These are phyloP conservation scores for Corythornis cristatus DNA, from an alignment of 2,113 vertebrate species.

Conservation along the genomic window DNA sequence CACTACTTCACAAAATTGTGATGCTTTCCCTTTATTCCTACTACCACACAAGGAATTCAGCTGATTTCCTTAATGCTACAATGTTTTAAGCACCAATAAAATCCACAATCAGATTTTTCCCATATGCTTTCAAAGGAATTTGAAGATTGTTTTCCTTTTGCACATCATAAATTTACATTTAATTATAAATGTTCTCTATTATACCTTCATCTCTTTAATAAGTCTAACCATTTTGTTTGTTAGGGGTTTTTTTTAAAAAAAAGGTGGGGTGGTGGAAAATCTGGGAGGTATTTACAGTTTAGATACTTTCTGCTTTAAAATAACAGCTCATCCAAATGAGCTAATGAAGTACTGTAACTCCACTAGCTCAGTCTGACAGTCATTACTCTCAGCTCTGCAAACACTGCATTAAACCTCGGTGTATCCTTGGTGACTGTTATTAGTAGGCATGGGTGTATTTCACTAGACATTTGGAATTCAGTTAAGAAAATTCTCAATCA, in stretches of 20 bases:
- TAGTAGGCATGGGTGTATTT: slow-evolving; percentile 45
- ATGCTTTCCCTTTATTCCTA: neutral
- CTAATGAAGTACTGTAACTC: slow-evolving; percentile 42
- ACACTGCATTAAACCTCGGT: slow-evolving; percentile 50
- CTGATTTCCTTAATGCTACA: neutral
- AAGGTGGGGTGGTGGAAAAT: neutral
- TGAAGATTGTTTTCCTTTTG: neutral
- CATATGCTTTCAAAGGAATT: neutral
- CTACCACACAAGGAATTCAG: neutral
- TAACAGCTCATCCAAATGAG: slow-evolving; percentile 1
- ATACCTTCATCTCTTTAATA: neutral
- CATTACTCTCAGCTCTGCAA: slow-evolving; percentile 44
- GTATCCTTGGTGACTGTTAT: slow-evolving; percentile 68
- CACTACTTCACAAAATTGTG: neutral
- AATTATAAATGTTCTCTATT: neutral
- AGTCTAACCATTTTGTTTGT: neutral
- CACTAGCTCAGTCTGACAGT: slow-evolving; percentile 35
- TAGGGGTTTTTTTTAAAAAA: neutral
- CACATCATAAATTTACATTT: neutral
- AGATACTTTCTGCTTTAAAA: slow-evolving; percentile 8
- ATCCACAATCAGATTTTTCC: neutral
- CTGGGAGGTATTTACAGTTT: neutral
- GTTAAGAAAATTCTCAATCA: slow-evolving; percentile 37
- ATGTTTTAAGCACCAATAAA: neutral
- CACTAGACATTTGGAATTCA: slow-evolving; percentile 50